Evolutionary conservation across 2,888 invertebrate genomes (phyloP), one percentile per base, ranked within the genome.

Genomic region (Drosophila conformis): DNA sequence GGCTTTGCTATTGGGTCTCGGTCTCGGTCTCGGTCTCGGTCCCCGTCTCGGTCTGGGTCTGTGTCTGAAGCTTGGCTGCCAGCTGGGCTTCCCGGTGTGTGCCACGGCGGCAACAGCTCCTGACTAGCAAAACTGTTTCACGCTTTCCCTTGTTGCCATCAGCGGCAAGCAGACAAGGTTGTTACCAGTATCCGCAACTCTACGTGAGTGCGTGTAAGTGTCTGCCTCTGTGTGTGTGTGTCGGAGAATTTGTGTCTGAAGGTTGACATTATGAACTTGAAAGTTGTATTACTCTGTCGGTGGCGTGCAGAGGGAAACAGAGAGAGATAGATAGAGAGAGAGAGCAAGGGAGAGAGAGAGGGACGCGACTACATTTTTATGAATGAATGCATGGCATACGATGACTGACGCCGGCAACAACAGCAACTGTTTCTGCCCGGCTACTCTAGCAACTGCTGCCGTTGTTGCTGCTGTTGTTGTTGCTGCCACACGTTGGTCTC

Each of bases 241-340:
- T 18, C n/a, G 38, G 71, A 52, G 77, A 53, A 66, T 68, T 69
- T 67, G 79, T 80, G 84, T 82, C 75, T 83, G 90, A 87, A 90
- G 91, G 91, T 91, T 91, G 91, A 91, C 91, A 91, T 91, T 91
- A 88, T 91, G 91, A 91, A 91, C 91, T 91, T 91, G 91, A 91
- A 91, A 91, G 88, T 83, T 82, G 87, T 86, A 81, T 76, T 79
- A 76, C 79, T 52, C 69, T 60, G 61, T 48, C 57, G 48, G 35
- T 31, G 54, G 27, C 27, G 48, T 46, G 46, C 25, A 46, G 15
- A 46, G 46, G 46, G 18, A 56, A 38, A 13, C 54, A 27, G 25
- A 56, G n/a, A 27, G 36, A 38, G 38, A 27, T 0, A 21, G 18
- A 18, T 6, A 6, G 2, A 21, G 8, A 6, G 10, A 35, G 25